Conservation (phyloP, 1,140 invertebrate species). For the Drosophila carrolli region DNA sequence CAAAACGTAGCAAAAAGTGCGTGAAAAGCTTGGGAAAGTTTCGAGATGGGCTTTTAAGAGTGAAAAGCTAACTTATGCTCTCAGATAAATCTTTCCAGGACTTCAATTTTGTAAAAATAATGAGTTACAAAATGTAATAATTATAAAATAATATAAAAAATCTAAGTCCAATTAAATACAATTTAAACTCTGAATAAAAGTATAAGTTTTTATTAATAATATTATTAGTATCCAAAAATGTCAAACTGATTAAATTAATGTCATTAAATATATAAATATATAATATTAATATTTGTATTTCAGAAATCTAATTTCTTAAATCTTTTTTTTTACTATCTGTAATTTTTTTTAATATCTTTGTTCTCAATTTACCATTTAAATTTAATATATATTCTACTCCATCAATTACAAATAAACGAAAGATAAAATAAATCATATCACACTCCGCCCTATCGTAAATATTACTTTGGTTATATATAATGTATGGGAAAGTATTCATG, state of each 20-base stretch:
- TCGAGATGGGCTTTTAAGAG: slow-evolving; percentile 23
- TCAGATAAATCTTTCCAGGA: too few relatives aligned
- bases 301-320: not conserved
- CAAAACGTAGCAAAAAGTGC: slow-evolving; percentile 32
- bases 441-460: not conserved
- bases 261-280: too few relatives aligned
- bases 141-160: not conserved
- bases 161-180: not conserved
- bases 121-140: not conserved
- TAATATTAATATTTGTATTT: not conserved
- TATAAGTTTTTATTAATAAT: too few relatives aligned
- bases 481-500: not conserved
- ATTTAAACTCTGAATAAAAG: too few relatives aligned
- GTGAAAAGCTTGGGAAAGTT: slow-evolving; percentile 40
- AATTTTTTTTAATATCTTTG: not conserved
- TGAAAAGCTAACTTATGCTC: slow-evolving; percentile 25
- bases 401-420: not conserved
- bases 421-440: not conserved
- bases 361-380: not conserved
- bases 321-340: not conserved
- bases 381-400: not conserved
- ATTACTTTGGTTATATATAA: not conserved
- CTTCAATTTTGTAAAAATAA: not conserved
- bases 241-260: too few relatives aligned
- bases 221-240: too few relatives aligned